Conservation (phyloP, 2,888 invertebrate species). For the Netelia inedita region DNA sequence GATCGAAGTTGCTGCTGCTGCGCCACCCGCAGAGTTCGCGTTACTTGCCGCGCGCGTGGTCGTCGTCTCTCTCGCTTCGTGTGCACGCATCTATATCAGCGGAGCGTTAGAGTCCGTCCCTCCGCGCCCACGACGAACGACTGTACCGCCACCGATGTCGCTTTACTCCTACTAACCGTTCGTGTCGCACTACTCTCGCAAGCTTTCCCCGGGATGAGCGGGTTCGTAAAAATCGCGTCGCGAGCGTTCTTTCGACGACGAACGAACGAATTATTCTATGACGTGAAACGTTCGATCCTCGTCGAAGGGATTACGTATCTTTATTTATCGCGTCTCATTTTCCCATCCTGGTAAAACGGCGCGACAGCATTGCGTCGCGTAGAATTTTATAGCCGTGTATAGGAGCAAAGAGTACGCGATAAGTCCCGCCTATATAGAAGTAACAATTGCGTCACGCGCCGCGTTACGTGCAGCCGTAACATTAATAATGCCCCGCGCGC, state of each 20-base stretch:
- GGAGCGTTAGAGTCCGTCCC: background rate
- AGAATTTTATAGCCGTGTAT: too few species aligned
- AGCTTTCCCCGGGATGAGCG: slow-evolving; percentile 38
- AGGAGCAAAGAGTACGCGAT: background rate
- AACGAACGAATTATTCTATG: background rate
- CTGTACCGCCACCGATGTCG: slow-evolving; percentile 1
- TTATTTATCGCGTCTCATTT: too few species aligned
- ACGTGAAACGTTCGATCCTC: too few species aligned
- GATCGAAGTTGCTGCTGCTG: slow-evolving; percentile 61
- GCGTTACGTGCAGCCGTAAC: slow-evolving; percentile 54
- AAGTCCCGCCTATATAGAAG: background rate
- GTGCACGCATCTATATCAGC: slow-evolving; percentile 6
- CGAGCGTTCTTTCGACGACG: background rate
- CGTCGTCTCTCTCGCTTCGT: slow-evolving; percentile 4
- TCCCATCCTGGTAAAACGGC: too few species aligned
- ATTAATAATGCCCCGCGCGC: slow-evolving; percentile 49
- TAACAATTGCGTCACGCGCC: slow-evolving; percentile 63
- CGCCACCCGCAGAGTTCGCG: slow-evolving; percentile 65
- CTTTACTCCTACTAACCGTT: slow-evolving; percentile 5
- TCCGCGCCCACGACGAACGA: background rate
- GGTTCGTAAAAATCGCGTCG: background rate
- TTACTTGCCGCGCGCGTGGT: slow-evolving; percentile 58
- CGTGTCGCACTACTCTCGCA: background rate
- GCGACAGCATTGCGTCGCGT: too few species aligned
- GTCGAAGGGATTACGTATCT: too few species aligned